These are phyloP conservation scores for Hypotaenidia philippensis DNA, from an alignment of 2,797 vertebrate species.

Conservation along the genomic window DNA sequence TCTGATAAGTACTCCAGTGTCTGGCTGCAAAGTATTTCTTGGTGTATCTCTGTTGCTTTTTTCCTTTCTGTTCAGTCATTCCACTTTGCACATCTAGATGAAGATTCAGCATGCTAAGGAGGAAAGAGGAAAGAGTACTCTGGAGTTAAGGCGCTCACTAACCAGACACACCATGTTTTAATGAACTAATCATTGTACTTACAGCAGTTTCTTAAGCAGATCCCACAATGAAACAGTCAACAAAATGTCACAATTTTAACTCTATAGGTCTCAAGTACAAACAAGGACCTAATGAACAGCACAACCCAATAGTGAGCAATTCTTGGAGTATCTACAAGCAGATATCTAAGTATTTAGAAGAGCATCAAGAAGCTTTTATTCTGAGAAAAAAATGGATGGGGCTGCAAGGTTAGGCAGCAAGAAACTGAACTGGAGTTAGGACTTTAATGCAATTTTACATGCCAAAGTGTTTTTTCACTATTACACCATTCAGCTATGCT, in stretches of 20 bases:
- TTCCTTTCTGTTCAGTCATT: not conserved
- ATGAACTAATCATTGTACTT: not conserved
- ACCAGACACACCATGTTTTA: not conserved
- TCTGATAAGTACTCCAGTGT: not conserved
- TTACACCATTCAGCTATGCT: conserved; percentile 16
- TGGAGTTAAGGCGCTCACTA: not conserved
- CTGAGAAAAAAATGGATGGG: not conserved
- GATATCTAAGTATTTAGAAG: not conserved
- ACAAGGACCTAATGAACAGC: not conserved
- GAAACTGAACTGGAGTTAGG: conserved; percentile 2
- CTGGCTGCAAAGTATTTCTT: not conserved
- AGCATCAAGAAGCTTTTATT: not conserved
- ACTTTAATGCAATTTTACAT: not conserved
- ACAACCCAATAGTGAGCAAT: not conserved
- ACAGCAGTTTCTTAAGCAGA: not conserved
- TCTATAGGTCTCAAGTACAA: not conserved
- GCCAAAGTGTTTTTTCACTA: conserved; percentile 22
- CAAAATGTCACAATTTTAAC: not conserved
- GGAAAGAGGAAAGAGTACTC: not conserved
- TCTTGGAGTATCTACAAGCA: not conserved
- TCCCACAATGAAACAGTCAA: not conserved
- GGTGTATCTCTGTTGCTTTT: not conserved
- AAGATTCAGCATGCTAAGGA: not conserved
- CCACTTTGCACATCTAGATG: not conserved
- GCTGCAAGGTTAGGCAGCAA: not conserved